Base-by-base conservation (phyloP, 2,888 invertebrate genomes). In the Alcis repandata region DNA sequence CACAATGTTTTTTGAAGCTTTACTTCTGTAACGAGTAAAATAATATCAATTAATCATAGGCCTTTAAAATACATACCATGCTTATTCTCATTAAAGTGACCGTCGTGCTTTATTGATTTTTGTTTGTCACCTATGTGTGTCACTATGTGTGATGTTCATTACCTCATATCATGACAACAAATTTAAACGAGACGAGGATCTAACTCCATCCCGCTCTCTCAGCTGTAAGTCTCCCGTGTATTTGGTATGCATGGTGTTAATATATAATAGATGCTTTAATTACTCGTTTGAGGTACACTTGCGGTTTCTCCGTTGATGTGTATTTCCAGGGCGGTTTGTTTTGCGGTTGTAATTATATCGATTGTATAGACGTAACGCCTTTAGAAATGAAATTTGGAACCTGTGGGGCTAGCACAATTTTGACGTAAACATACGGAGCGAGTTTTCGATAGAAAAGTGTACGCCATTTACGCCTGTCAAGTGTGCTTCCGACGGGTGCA, bases 181-280 rank as follows among this genome's bases (percentile, higher is more conserved):
- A 33, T 20, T 52, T 33, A n/a, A 27, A 8, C n/a, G 38, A 10
- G 8, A 33, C 36, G 48, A 57, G 20, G 2, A 22, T 19, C n/a
- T 36, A 19, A 11, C 19, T 51, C 36, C 57, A 15, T 41, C 46
- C 83, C n/a, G n/a, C 80, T 85, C 82, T 86, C 86, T 81, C 85
- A 85, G 88, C 88, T 85, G 82, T 88, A 85, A 88, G 85, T 84
- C 87, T 87, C 84, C 86, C 83, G 84, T 86, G 85, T 85, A 89
- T 91, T 88, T 86, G 83, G 85, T 88, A 91, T 90, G 88, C 90
- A 88, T 89, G 85, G 83, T 87, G 89, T 87, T 91, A 86, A 91
- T 91, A 85, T 86, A 90, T 91, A 87, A 91, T 91, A 90, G 88
- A 90, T 87, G 87, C 83, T 85, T 90, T 91, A 91, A 92, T 91